A percentile compares a stretch with the other conserved stretches of the same genome.
phyloP scores from a whole-genome alignment of 1,140 invertebrate species.

The Nasonia longicornis region DNA sequence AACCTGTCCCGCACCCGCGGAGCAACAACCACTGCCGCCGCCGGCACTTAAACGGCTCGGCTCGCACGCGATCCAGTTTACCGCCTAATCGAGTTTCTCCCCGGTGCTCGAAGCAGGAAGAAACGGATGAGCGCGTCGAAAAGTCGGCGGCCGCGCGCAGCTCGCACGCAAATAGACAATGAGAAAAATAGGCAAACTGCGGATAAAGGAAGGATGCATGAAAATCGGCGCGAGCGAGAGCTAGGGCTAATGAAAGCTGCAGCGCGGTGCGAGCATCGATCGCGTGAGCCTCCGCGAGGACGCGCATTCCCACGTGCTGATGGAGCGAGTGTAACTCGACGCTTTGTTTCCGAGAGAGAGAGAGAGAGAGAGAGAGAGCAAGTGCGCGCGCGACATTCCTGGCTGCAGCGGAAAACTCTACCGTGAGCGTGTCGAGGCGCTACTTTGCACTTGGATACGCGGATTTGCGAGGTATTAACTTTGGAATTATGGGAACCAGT shows the following conservation, averaged over 20 bases:
- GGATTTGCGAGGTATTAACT: too few relatives aligned
- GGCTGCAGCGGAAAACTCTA: too few relatives aligned
- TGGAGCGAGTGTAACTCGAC: neutral
- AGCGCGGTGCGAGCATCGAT: neutral
- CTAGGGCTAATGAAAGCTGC: neutral
- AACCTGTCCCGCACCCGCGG: neutral
- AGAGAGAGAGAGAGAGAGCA: neutral
- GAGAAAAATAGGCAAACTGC: neutral
- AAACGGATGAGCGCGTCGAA: neutral
- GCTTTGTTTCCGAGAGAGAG: conserved; percentile 13
- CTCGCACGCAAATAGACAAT: neutral
- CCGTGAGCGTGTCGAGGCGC: too few relatives aligned
- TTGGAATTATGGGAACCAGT: too few relatives aligned
- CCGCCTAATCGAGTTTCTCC: conserved; percentile 1
- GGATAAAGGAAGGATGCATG: neutral
- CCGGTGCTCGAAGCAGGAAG: neutral
- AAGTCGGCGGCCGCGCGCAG: neutral
- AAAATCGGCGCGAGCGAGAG: neutral
- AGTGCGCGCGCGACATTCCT: neutral
- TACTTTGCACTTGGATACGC: too few relatives aligned
- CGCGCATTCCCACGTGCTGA: conserved; percentile 17
- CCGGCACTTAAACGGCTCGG: neutral
- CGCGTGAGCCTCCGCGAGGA: neutral
- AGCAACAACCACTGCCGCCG: neutral
- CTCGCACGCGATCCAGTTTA: neutral